These are phyloP conservation scores for Sebastes hopkinsi DNA, from an alignment of 2,797 vertebrate species.

Conservation along the genomic window DNA sequence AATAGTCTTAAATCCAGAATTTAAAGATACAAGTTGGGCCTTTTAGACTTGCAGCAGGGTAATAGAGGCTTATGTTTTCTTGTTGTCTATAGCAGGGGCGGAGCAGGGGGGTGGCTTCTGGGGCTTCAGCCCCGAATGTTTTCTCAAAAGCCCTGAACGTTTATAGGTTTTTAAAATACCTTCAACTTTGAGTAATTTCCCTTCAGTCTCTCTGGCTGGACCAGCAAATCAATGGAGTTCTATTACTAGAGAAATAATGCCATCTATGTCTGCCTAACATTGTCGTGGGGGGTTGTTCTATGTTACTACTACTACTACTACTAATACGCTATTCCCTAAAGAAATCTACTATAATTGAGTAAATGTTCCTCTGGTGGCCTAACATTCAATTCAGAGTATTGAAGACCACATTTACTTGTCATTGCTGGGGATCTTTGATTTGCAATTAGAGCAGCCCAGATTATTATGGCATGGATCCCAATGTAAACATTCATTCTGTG, in stretches of 20 bases:
- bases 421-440: neutral
- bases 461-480: neutral
- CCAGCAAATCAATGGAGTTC: neutral
- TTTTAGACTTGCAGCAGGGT: too few species aligned
- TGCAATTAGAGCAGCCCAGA: neutral
- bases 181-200: neutral
- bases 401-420: too few species aligned
- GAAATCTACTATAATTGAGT: neutral
- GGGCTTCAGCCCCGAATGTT: neutral
- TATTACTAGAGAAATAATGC: neutral
- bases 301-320: neutral
- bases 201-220: neutral
- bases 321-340: neutral
- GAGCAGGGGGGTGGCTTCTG: neutral
- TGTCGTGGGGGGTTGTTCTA: neutral
- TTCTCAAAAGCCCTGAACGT: neutral
- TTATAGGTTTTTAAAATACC: neutral
- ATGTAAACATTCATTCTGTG: neutral
- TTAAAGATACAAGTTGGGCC: too few species aligned
- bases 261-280: neutral
- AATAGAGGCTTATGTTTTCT: neutral
- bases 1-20: too few species aligned
- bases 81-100: neutral
- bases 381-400: too few species aligned
- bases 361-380: neutral